Percentiles rank a stretch among this genome's conserved stretches.
Conservation (phyloP, 2,888 invertebrate species). For the Rotaria magnacalcarata region DNA sequence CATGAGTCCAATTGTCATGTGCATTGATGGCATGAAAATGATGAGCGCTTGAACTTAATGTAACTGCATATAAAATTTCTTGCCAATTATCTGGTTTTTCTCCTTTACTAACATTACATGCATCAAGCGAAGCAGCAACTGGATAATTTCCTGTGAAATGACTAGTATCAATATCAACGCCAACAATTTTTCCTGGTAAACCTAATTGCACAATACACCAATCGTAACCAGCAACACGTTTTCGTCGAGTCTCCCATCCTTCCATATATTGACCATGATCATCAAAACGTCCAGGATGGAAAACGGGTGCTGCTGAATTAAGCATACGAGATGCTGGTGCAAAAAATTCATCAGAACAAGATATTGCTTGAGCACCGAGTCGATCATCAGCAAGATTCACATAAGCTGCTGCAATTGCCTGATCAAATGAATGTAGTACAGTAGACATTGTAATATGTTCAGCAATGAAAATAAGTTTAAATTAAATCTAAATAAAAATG, state of each 20-base stretch:
- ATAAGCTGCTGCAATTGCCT: background rate
- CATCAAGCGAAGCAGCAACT: slow-evolving; percentile 47
- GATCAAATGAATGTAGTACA: background rate
- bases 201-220: slow-evolving; percentile 53
- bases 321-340: background rate
- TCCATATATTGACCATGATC: slow-evolving; percentile 54
- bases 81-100: background rate
- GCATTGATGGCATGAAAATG: background rate
- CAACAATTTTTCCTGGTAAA: slow-evolving; percentile 50
- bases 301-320: slow-evolving; percentile 49
- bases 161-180: slow-evolving; percentile 52
- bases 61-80: slow-evolving; percentile 3
- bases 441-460: background rate
- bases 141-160: slow-evolving; percentile 52
- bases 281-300: slow-evolving; percentile 50
- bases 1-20: slow-evolving; percentile 48
- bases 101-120: background rate
- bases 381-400: slow-evolving; percentile 19
- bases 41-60: background rate
- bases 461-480: background rate
- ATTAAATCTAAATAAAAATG: background rate
- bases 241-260: slow-evolving; percentile 53
- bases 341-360: slow-evolving; percentile 6
- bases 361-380: background rate
- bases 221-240: slow-evolving; percentile 51